A percentile compares a stretch with the other conserved stretches of the same genome.
Evolutionary conservation across 2,888 invertebrate species (phyloP).

Genomic region (Diadegma fenestrale): DNA sequence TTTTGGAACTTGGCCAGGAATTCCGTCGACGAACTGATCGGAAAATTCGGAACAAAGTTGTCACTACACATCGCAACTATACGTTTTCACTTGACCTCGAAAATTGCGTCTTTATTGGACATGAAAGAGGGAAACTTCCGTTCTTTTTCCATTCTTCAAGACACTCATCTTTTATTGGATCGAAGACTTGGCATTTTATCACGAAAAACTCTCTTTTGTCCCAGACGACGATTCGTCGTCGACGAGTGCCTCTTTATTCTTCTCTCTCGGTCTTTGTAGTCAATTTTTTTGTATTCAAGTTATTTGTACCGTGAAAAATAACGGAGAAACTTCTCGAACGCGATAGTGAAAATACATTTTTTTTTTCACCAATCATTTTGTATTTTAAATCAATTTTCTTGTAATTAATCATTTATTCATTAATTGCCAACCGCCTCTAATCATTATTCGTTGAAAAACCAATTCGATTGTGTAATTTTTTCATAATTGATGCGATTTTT

Average conservation of each 20-base stretch:
- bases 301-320: background rate
- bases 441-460: background rate
- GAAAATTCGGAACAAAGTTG: conserved; percentile 22
- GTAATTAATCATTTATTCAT: background rate
- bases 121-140: background rate
- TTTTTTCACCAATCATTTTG: background rate
- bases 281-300: background rate
- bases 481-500: too few relatives aligned
- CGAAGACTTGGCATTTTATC: background rate
- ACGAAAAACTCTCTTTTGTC: conserved; percentile 4
- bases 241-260: conserved; percentile 4
- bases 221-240: background rate
- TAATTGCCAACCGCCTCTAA: background rate
- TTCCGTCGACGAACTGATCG: conserved; percentile 46
- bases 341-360: background rate
- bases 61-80: background rate
- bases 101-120: conserved; percentile 10
- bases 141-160: background rate
- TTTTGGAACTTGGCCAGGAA: conserved; percentile 50
- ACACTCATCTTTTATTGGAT: conserved; percentile 22
- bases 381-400: background rate
- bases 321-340: background rate
- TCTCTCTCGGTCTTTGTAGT: background rate
- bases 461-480: background rate
- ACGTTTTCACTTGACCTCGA: conserved; percentile 27